Evolutionary conservation across 2,113 vertebrate species (phyloP).

Genomic region (Odontesthes bonariensis): DNA sequence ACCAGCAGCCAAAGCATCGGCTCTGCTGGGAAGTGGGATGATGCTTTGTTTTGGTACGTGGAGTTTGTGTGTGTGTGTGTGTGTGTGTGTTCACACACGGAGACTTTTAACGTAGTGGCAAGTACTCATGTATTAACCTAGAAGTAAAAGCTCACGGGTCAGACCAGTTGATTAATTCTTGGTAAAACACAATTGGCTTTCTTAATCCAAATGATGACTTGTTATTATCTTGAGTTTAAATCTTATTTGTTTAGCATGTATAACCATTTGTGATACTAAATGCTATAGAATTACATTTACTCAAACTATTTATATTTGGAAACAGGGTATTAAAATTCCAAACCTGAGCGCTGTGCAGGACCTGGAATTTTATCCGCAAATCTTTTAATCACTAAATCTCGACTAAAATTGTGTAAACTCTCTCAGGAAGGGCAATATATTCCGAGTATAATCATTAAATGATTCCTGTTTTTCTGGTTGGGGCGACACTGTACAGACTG

Average conservation of each 20-base stretch:
- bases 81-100: no score
- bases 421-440: slow-evolving; percentile 6
- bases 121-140: no score
- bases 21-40: no score
- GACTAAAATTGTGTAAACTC: slow-evolving; percentile 12
- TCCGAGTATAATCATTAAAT: neutral
- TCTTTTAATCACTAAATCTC: slow-evolving; percentile 37
- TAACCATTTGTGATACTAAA: neutral
- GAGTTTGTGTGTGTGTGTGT: no score
- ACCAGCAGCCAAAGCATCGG: no score
- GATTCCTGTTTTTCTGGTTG: slow-evolving; percentile 29
- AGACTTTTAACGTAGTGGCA: no score
- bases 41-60: no score
- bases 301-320: neutral
- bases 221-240: no score
- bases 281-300: neutral
- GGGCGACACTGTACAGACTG: neutral
- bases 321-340: slow-evolving; percentile 21
- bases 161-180: no score
- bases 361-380: slow-evolving; percentile 5
- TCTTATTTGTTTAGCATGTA: neutral
- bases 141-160: no score
- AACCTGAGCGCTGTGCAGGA: neutral
- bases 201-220: no score
- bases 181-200: no score